phyloP scores from a whole-genome alignment of 2,888 invertebrate genomes.

The Dorcus hopei region DNA sequence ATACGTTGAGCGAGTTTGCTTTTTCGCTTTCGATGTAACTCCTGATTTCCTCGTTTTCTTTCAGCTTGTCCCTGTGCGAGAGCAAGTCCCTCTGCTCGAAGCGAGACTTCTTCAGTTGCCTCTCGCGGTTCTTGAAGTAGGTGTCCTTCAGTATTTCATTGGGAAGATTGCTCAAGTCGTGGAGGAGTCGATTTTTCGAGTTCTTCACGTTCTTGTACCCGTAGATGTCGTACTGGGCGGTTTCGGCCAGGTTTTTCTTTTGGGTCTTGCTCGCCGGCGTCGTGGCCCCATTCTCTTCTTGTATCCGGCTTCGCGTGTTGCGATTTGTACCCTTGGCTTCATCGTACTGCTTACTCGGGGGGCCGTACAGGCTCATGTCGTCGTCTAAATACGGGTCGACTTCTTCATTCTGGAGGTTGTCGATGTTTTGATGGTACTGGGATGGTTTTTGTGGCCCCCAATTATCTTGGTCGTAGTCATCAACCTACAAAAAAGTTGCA shows the following conservation, averaged over 20 bases:
- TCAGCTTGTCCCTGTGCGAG: slow-evolving; percentile 40
- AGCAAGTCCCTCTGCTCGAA: slow-evolving; percentile 46
- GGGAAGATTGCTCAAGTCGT: slow-evolving; percentile 44
- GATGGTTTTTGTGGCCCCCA: slow-evolving; percentile 19
- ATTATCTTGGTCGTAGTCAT: slow-evolving; percentile 24
- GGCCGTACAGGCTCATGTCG: slow-evolving; percentile 31
- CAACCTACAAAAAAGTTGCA: slow-evolving; percentile 14
- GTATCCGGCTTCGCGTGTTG: slow-evolving; percentile 42
- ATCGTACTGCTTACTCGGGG: slow-evolving; percentile 26
- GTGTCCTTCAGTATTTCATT: slow-evolving; percentile 47
- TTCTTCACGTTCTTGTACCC: slow-evolving; percentile 44
- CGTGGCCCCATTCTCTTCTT: slow-evolving; percentile 5
- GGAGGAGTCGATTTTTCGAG: slow-evolving; percentile 41
- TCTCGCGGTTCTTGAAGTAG: slow-evolving; percentile 45
- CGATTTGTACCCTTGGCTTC: slow-evolving; percentile 30
- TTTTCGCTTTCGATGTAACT: slow-evolving; percentile 40
- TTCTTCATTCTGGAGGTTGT: slow-evolving; percentile 19
- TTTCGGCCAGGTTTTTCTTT: slow-evolving; percentile 41
- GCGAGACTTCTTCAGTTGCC: slow-evolving; percentile 41
- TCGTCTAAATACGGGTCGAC: slow-evolving; percentile 11
- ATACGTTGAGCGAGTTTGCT: slow-evolving; percentile 32
- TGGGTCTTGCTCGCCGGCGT: slow-evolving; percentile 14
- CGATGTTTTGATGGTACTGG: slow-evolving; percentile 24
- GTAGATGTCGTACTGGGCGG: slow-evolving; percentile 37
- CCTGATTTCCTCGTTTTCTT: slow-evolving; percentile 41